A percentile compares a stretch with the other conserved stretches of the same genome.
Evolutionary conservation across 2,888 invertebrate species (phyloP).

Genomic region (Myopa testacea): DNA sequence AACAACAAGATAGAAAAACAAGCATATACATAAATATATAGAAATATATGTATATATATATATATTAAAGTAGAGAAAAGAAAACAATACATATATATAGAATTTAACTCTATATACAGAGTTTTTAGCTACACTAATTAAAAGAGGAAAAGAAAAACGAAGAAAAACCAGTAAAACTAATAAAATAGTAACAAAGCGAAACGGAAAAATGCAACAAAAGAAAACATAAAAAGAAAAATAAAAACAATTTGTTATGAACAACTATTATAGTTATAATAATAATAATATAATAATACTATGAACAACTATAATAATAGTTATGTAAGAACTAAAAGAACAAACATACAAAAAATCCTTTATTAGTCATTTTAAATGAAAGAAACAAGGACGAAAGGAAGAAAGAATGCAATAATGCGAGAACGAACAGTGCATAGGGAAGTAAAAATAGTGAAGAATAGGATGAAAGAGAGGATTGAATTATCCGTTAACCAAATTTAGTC

Average conservation of each 20-base stretch:
- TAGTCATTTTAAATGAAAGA: background rate
- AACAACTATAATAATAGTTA: no score
- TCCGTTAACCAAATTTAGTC: constrained; percentile 54
- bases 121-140: constrained; percentile 22
- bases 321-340: no score
- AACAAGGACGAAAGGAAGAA: no score
- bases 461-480: constrained; percentile 46
- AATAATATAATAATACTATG: no score
- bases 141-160: constrained; percentile 32
- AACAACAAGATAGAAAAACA: constrained; percentile 37
- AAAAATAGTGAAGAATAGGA: constrained; percentile 48
- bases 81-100: constrained; percentile 45
- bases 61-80: constrained; percentile 29
- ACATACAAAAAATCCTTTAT: background rate
- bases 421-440: constrained; percentile 33
- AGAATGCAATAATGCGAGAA: background rate
- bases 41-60: constrained; percentile 25
- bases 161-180: constrained; percentile 29
- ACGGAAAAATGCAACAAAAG: constrained; percentile 47
- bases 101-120: background rate
- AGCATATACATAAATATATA: constrained; percentile 34
- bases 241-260: no score
- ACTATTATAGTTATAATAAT: no score
- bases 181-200: constrained; percentile 14
- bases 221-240: constrained; percentile 28